Evolutionary conservation across 2,888 invertebrate genomes (phyloP).

Genomic region (Agriotes lineatus): DNA sequence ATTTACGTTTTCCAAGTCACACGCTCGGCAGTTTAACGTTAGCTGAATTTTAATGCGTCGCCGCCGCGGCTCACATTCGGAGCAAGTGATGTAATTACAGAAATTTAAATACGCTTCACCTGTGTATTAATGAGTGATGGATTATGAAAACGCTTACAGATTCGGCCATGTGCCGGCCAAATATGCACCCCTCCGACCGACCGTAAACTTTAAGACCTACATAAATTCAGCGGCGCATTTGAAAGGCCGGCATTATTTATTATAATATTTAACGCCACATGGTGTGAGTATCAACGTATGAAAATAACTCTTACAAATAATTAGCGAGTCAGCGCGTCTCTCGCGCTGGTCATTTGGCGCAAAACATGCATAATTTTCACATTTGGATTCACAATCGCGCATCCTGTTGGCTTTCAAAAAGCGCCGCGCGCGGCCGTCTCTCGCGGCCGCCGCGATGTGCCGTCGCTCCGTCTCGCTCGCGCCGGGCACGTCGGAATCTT

Average conservation of each 20-base stretch:
- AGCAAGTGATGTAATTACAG: too few species aligned
- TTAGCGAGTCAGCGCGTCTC: constrained; percentile 59
- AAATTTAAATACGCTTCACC: background rate
- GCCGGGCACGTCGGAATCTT: constrained; percentile 33
- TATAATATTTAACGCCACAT: constrained; percentile 55
- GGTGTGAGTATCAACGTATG: constrained; percentile 60
- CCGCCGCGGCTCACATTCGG: too few species aligned
- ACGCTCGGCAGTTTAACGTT: too few species aligned
- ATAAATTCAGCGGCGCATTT: constrained; percentile 27
- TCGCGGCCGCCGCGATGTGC: constrained; percentile 31
- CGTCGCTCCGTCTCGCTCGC: constrained; percentile 29
- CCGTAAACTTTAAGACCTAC: constrained; percentile 7
- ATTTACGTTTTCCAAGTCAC: too few species aligned
- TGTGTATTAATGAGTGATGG: background rate
- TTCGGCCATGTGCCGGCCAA: background rate
- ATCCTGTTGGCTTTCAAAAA: constrained; percentile 53
- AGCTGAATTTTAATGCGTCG: too few species aligned
- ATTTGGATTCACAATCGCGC: constrained; percentile 62
- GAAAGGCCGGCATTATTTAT: constrained; percentile 50
- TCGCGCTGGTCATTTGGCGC: constrained; percentile 57
- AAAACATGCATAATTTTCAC: constrained; percentile 63
- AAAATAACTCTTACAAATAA: constrained; percentile 61
- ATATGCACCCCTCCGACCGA: background rate
- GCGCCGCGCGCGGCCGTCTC: constrained; percentile 37
- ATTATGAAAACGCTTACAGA: background rate